Percentiles rank a stretch among this genome's conserved stretches.
Conservation (phyloP, 2,797 vertebrate species). For the Poecilia wingei region DNA sequence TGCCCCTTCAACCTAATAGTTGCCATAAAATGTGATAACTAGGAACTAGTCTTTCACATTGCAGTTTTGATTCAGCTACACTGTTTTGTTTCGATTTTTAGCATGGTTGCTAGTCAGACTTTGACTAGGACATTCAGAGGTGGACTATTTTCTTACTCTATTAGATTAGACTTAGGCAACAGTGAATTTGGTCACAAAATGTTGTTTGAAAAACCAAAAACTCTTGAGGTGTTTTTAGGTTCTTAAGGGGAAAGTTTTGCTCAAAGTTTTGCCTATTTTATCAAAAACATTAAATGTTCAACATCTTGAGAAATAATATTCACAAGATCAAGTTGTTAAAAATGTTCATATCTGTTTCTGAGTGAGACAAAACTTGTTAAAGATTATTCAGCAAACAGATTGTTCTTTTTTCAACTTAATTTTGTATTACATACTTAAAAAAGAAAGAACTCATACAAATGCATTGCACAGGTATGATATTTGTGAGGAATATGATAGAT, state of each 20-base stretch:
- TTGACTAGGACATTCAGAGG: not conserved
- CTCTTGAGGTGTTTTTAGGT: not conserved
- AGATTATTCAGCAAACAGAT: not conserved
- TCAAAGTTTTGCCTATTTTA: not conserved
- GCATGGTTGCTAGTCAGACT: not conserved
- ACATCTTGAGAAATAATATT: not conserved
- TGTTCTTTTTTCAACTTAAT: not conserved
- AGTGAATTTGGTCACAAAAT: too few species aligned
- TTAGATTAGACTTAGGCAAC: too few species aligned
- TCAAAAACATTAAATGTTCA: not conserved
- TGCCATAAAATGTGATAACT: not conserved
- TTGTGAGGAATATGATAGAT: too few species aligned
- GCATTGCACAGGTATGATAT: too few species aligned
- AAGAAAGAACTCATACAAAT: too few species aligned
- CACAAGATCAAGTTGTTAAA: not conserved
- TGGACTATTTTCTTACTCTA: not conserved
- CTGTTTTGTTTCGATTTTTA: not conserved
- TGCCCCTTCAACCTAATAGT: not conserved
- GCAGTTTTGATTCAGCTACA: not conserved
- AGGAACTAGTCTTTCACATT: not conserved
- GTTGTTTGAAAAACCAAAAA: not conserved
- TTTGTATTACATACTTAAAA: too few species aligned
- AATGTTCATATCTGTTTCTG: not conserved
- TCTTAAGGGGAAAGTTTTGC: not conserved
- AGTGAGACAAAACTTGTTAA: not conserved